Evolutionary conservation across 1,140 invertebrate species (phyloP).

Genomic region (Lethocerus indicus): DNA sequence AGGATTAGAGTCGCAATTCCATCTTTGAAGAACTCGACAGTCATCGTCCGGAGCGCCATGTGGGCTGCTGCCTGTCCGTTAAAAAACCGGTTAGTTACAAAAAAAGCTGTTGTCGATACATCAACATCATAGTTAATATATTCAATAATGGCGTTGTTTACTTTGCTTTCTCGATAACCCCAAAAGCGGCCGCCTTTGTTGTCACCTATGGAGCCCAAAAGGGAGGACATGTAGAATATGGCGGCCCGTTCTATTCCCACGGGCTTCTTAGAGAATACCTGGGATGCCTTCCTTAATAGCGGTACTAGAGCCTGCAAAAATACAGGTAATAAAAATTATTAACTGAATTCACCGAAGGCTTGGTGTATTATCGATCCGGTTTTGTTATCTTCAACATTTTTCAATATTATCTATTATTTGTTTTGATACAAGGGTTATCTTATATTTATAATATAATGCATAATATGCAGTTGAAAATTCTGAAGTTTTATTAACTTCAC

Average conservation of each 20-base stretch:
- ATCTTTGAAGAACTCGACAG: too few species aligned
- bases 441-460: too few species aligned
- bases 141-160: too few species aligned
- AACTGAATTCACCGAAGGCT: not conserved
- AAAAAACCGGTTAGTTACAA: too few species aligned
- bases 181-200: not conserved
- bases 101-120: too few species aligned
- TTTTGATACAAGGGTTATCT: too few species aligned
- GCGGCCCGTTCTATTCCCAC: not conserved
- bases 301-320: not conserved
- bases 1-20: too few species aligned
- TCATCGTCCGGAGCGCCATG: too few species aligned
- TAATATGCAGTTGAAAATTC: too few species aligned
- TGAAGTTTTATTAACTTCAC: too few species aligned
- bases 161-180: not conserved
- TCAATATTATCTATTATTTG: not conserved
- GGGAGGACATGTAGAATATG: not conserved
- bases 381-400: not conserved
- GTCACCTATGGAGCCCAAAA: not conserved
- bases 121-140: too few species aligned
- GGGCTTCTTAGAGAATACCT: not conserved
- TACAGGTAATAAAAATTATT: not conserved
- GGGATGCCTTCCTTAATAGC: not conserved
- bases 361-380: not conserved
- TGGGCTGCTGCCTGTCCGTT: too few species aligned